phyloP scores from a whole-genome alignment of 2,888 invertebrate genomes.

The Zootermopsis nevadensis region DNA sequence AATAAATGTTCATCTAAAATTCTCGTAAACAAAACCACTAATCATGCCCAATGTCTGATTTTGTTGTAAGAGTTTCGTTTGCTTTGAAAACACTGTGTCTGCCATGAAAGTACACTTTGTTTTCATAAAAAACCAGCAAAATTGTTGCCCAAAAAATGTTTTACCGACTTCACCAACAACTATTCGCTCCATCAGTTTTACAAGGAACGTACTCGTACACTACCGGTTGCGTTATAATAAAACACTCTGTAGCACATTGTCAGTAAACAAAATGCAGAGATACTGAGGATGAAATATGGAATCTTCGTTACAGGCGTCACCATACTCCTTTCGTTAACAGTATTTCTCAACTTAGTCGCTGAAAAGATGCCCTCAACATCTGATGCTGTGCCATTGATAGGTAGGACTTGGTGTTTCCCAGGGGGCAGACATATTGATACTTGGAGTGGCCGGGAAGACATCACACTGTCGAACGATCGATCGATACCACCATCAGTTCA shows the following conservation, averaged over 20 bases:
- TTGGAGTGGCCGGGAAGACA: constrained; percentile 61
- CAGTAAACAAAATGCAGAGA: not conserved
- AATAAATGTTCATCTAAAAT: not conserved
- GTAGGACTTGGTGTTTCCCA: constrained; percentile 73
- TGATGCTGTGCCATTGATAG: constrained; percentile 99
- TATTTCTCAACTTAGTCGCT: constrained; percentile 99
- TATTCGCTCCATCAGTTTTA: not conserved
- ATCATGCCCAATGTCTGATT: no score
- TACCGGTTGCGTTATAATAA: constrained; percentile 27
- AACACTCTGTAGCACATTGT: constrained; percentile 29
- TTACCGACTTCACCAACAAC: not conserved
- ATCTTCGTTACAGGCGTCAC: constrained; percentile 90
- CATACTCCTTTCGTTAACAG: constrained; percentile 99
- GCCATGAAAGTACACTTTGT: no score
- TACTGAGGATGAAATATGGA: constrained; percentile 37
- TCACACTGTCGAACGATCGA: not conserved
- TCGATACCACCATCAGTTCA: not conserved
- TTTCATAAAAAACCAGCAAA: no score
- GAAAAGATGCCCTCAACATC: constrained; percentile 99
- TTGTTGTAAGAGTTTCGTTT: no score
- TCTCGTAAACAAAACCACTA: no score
- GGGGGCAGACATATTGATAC: constrained; percentile 64
- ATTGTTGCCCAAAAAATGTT: no score
- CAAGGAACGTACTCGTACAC: not conserved
- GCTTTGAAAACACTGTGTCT: no score